phyloP scores from a whole-genome alignment of 2,113 vertebrate species.

The Glaucidium brasilianum region DNA sequence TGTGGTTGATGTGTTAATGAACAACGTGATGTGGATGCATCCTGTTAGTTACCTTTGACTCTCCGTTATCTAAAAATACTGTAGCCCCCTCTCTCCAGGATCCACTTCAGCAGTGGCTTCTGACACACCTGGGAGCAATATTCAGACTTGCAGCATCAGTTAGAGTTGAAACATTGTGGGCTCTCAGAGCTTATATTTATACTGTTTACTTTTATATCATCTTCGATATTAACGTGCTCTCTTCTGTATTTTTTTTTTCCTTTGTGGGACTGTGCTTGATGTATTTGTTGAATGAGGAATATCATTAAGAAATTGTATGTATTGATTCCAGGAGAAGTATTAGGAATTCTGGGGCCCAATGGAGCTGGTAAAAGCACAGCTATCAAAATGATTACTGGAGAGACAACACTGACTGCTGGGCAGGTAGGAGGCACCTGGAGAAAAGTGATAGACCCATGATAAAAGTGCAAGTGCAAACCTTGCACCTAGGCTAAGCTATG shows the following conservation, averaged over 20 bases:
- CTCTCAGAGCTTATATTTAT: not conserved
- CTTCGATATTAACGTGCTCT: not conserved
- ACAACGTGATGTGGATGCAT: not conserved
- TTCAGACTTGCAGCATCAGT: not conserved
- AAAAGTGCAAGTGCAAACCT: not conserved
- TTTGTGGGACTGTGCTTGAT: not conserved
- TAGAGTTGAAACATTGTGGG: accelerated
- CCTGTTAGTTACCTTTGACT: not conserved
- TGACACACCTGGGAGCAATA: not conserved
- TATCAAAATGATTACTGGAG: slow-evolving; percentile 85
- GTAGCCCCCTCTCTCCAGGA: not conserved
- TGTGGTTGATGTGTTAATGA: not conserved
- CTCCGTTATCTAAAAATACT: not conserved
- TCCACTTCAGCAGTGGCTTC: not conserved
- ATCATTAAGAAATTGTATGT: not conserved
- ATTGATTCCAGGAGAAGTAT: slow-evolving; percentile 84
- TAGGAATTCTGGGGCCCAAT: slow-evolving; percentile 91
- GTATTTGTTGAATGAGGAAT: not conserved
- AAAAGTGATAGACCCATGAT: not conserved
- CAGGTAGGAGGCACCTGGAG: slow-evolving; percentile 74
- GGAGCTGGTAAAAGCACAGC: slow-evolving; percentile 92
- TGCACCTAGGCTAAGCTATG: not conserved
- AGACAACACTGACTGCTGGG: slow-evolving; percentile 79
- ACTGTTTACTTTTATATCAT: not conserved
- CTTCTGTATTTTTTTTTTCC: not conserved